These are phyloP conservation scores for Zosterops borbonicus DNA, from an alignment of 2,113 vertebrate species.

Conservation along the genomic window DNA sequence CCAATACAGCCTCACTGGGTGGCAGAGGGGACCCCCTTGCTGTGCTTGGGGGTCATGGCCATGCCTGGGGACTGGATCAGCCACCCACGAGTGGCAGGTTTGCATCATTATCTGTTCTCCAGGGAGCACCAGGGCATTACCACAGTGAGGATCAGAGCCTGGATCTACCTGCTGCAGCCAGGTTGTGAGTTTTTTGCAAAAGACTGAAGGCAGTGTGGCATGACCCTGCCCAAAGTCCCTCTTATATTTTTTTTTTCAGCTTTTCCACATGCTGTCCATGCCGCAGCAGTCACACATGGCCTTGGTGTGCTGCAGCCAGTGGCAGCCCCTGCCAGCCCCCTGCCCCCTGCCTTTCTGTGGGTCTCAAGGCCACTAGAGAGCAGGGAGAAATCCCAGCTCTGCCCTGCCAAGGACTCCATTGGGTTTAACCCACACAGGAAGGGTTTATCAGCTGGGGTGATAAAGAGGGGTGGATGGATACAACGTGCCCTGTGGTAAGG, in stretches of 20 bases:
- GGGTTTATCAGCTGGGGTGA: neutral
- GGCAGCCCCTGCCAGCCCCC: neutral
- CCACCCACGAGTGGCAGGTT: accelerated
- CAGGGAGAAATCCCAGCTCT: neutral
- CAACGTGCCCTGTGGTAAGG: neutral
- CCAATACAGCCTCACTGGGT: accelerated
- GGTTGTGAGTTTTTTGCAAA: neutral
- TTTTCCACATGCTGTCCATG: accelerated
- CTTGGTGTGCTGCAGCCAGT: neutral
- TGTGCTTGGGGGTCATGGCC: neutral
- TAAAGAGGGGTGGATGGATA: neutral
- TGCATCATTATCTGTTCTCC: no score
- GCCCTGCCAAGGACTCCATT: neutral
- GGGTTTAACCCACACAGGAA: neutral
- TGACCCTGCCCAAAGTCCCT: neutral
- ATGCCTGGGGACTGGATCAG: neutral
- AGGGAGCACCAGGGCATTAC: no score
- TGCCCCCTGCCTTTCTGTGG: neutral
- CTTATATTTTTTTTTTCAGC: neutral
- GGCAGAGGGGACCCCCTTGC: neutral
- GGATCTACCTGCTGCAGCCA: neutral
- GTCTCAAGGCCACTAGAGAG: neutral
- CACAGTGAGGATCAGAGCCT: neutral
- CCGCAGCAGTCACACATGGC: accelerated
- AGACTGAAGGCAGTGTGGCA: accelerated